Evolutionary conservation across 2,113 vertebrate species (phyloP).

Genomic region (Podilymbus podiceps): DNA sequence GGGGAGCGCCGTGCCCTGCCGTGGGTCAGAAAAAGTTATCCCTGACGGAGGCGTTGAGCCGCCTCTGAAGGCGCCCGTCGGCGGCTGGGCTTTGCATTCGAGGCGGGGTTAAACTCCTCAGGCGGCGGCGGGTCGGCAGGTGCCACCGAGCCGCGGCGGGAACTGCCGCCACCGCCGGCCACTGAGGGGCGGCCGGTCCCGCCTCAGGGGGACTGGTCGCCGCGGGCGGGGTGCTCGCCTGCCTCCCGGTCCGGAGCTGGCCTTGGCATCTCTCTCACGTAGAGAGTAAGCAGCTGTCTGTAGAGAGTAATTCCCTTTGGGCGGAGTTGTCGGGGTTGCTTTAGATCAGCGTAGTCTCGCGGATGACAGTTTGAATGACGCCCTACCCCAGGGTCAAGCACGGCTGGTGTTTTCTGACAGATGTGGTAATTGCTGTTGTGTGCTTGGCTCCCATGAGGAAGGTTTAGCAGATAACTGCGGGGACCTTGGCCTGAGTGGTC

Average conservation of each 20-base stretch:
- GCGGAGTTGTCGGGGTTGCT: not conserved
- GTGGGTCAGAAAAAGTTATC: not conserved
- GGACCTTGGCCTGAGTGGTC: too few relatives aligned
- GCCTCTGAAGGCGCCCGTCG: not conserved
- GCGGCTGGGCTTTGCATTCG: not conserved
- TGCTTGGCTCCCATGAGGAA: not conserved
- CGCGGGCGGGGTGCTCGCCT: not conserved
- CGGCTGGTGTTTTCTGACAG: not conserved
- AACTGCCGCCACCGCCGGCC: not conserved
- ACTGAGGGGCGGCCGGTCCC: not conserved
- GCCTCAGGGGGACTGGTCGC: too few relatives aligned
- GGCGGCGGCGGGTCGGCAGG: conserved; percentile 26
- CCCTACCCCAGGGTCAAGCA: not conserved
- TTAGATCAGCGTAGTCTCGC: not conserved
- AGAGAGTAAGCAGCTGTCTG: too few relatives aligned
- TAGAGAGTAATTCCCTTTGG: not conserved
- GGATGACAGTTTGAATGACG: not conserved
- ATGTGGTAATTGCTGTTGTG: accelerated
- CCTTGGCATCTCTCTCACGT: not conserved
- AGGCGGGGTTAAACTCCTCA: not conserved
- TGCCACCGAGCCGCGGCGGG: not conserved
- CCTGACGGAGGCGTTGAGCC: not conserved
- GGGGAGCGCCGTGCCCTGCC: not conserved
- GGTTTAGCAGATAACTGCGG: not conserved
- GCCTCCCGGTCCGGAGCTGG: not conserved